These are phyloP conservation scores for Ceyx erithaca DNA, from an alignment of 2,797 vertebrate species.

Conservation along the genomic window DNA sequence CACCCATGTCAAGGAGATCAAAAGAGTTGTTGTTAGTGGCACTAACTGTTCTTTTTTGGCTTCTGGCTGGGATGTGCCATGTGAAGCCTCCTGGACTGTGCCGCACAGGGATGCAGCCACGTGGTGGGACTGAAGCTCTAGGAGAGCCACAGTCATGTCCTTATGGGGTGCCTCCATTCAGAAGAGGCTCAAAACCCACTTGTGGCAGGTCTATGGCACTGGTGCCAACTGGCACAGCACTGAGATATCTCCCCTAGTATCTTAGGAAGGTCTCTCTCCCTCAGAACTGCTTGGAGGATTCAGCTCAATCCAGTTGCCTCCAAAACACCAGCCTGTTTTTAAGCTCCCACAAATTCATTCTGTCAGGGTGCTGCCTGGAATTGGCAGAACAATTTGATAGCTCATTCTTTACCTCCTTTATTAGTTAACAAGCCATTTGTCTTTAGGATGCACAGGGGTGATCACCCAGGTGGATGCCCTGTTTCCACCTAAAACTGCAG, in stretches of 20 bases:
- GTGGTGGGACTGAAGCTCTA: background rate
- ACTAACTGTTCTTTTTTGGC: constrained; percentile 37
- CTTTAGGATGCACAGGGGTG: background rate
- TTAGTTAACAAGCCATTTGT: background rate
- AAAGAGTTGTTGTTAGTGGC: constrained; percentile 24
- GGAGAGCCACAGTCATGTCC: background rate
- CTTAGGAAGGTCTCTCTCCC: background rate
- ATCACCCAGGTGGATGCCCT: background rate
- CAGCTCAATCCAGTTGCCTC: background rate
- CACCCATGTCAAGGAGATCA: constrained; percentile 29
- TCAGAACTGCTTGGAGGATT: background rate
- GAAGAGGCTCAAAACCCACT: background rate
- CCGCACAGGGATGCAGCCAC: rapidly evolving
- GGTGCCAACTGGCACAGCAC: background rate
- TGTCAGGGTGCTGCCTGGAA: background rate
- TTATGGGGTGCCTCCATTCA: rapidly evolving
- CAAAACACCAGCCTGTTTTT: background rate
- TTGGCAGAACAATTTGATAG: background rate
- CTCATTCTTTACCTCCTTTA: background rate
- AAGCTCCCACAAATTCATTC: background rate
- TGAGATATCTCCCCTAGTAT: background rate
- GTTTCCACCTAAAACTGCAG: background rate
- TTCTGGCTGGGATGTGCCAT: constrained; percentile 1
- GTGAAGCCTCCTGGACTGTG: background rate
- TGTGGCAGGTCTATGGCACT: background rate